Evolutionary conservation across 1,140 invertebrate genomes (phyloP).

Genomic region (Parapsyche elsis): DNA sequence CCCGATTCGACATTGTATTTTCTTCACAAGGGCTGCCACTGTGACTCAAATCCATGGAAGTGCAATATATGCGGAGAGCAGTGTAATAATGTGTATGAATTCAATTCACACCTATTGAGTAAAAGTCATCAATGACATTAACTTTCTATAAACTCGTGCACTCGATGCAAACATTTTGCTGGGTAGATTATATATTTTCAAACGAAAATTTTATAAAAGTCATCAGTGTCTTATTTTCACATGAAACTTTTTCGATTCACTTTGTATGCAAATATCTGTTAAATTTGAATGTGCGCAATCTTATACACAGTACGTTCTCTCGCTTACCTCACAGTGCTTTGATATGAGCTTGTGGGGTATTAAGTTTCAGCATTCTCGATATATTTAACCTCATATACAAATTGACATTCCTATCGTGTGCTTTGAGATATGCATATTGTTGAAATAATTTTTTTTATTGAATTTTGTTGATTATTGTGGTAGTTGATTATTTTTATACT

Average conservation of each 20-base stretch:
- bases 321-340: neutral
- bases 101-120: conserved; percentile 95
- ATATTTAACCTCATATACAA: neutral
- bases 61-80: conserved; percentile 97
- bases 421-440: neutral
- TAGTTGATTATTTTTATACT: neutral
- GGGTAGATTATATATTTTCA: conserved; percentile 1
- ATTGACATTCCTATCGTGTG: neutral
- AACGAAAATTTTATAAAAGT: conserved; percentile 21
- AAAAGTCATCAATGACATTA: conserved; percentile 84
- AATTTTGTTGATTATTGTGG: neutral
- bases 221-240: conserved; percentile 34
- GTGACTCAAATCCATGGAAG: conserved; percentile 96
- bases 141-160: conserved; percentile 20
- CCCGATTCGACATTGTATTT: conserved; percentile 96
- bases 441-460: neutral
- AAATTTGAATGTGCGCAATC: neutral
- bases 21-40: conserved; percentile 97
- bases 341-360: neutral
- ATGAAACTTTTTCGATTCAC: conserved; percentile 8
- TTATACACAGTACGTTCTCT: neutral
- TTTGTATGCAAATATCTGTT: neutral
- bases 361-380: neutral
- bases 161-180: conserved; percentile 1
- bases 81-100: conserved; percentile 94